Base-by-base conservation (phyloP, 2,797 vertebrate genomes). In the Delichon dasypus region DNA sequence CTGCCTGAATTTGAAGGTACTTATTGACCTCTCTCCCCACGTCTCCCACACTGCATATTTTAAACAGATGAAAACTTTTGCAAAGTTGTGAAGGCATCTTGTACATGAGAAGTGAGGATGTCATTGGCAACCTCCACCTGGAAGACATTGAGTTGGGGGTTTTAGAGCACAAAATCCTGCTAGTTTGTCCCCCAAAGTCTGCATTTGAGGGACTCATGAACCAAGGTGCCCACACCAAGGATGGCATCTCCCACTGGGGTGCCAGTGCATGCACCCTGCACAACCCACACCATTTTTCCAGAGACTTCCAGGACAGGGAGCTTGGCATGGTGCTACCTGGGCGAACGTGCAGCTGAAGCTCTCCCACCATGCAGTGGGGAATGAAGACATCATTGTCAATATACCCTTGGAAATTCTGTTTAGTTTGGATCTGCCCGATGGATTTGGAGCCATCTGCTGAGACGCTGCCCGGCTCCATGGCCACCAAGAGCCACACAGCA, bases 371-470 rank as follows among this genome's bases (percentile, higher is more conserved):
- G 0, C 0, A 1, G 42, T 19, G 48, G 66, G 66, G 54, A 73
- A 95, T 95, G 92, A 93, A 97, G 95, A 92, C 11, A 18, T 86
- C 70, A 25, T 74, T 85, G 91, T 91, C 95, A 88, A 83, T 14
- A 83, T 14, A 81, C 80, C 84, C 38, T 87, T 53, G 0, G 2
- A 90, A 89, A 85, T 50, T 72, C 74, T 96, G 71, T 85, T 96
- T 93, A 89, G 66, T 89, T 94, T 93, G 93, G 89, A 95, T 95
- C 91, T 94, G 42, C 42, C 27, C 1, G 0, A 50, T 0, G 2
- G 61, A 57, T 64, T 40, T 2, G 0, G 27, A 71, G 47, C 38
- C 38, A 38, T 38, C 38, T 38, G 38, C 38, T 11, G 0, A 16
- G 58, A 22, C 82, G 7, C 44, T 65, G 13, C 71, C 42, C 0